These are phyloP conservation scores for Rhamphomyia laevipes DNA, from an alignment of 2,888 invertebrate species.

Conservation along the genomic window DNA sequence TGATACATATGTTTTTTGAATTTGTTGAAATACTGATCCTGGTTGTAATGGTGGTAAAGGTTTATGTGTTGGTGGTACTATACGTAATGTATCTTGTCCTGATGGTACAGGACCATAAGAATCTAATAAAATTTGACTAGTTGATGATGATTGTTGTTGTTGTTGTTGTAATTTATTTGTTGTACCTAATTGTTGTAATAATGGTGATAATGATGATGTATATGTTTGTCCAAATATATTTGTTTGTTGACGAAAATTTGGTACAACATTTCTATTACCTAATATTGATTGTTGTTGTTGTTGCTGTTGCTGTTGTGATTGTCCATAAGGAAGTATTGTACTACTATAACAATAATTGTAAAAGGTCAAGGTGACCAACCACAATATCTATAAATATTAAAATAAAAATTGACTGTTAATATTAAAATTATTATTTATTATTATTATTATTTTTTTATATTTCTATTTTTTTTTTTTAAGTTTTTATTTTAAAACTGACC, in stretches of 20 bases:
- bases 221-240: neutral
- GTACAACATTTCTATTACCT: neutral
- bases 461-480: no score
- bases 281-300: neutral
- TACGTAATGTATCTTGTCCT: neutral
- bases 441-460: neutral
- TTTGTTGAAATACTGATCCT: neutral
- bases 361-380: conserved; percentile 1
- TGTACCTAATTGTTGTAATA: no score
- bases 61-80: neutral
- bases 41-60: neutral
- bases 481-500: conserved; percentile 16
- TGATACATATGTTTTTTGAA: neutral
- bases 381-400: neutral
- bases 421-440: neutral
- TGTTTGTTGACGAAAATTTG: neutral
- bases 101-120: neutral
- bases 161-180: neutral
- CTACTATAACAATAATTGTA: neutral
- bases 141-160: neutral
- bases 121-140: neutral
- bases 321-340: neutral
- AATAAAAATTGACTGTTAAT: neutral
- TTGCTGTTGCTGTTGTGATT: neutral
- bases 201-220: neutral